Evolutionary conservation across 2,113 vertebrate genomes (phyloP), one percentile per base, ranked within the genome.

Genomic region (Zapornia atra): DNA sequence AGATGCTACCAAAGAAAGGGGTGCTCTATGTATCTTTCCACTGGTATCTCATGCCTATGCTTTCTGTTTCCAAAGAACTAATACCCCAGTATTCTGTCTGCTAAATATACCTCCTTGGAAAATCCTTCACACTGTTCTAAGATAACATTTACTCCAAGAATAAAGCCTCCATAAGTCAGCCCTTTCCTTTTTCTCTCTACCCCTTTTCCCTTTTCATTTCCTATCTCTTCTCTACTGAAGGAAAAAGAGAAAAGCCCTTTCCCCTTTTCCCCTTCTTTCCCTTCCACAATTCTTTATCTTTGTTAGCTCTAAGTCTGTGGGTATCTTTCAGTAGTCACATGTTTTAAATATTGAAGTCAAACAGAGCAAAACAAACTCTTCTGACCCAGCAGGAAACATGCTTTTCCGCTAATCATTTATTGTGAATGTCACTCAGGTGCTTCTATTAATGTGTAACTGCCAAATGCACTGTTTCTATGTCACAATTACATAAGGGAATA

Each of bases 351-450:
- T 50, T 93, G 15, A 54, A 94, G 59, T 75, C 79, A 92, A 88
- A 94, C 38, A 94, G 85, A 96, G 82, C 38, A 96, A 95, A 96
- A 70, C 56, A 87, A 96, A 90, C 25, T 63, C 61, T 91, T 92
- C 31, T 77, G 26, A 38, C 68, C 44, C 82, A 96, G 85, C 51
- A 92, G 86, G 84, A 73, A 97, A 31, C 28, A 80, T 78, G 75
- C 19, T 95, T 79, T 95, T 96, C 77, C 88, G 82, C 22, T 94
- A 85, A 93, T 96, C 34, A 73, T 86, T 94, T 93, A 50, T 88
- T 97, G 57, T 64, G 90, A 95, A 85, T 96, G 88, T 80, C 88
- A 94, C 75, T 93, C 77, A 92, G 83, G 82, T 93, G 28, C 46
- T 97, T 81, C 44, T n/a, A 91, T 96, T 93, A 96, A 94, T 69